Evolutionary conservation across 2,797 vertebrate genomes (phyloP).

Genomic region (Pipistrellus nathusii): DNA sequence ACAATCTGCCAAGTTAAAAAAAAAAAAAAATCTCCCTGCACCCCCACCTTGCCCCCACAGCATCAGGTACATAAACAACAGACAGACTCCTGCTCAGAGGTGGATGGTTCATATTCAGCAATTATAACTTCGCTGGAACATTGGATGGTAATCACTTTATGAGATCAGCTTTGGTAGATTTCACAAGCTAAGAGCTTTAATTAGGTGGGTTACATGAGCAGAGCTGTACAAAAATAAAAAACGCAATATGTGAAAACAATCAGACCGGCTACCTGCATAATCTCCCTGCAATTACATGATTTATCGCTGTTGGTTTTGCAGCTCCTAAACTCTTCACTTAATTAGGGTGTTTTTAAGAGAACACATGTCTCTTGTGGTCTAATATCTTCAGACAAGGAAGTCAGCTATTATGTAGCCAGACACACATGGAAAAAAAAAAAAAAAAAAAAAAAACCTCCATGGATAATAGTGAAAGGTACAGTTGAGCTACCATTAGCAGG

Average conservation of each 20-base stretch:
- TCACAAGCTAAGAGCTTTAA: slow-evolving; percentile 76
- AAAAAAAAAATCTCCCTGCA: neutral
- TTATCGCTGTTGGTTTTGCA: slow-evolving; percentile 66
- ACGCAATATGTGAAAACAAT: slow-evolving; percentile 78
- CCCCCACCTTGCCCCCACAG: neutral
- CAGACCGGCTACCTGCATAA: slow-evolving; percentile 79
- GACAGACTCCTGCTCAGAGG: slow-evolving; percentile 38
- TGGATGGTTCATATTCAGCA: slow-evolving; percentile 26
- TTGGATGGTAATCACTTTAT: slow-evolving; percentile 51
- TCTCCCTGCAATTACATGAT: slow-evolving; percentile 74
- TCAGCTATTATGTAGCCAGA: slow-evolving; percentile 23
- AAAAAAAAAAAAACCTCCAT: neutral
- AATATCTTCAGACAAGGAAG: slow-evolving; percentile 73
- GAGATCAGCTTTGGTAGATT: slow-evolving; percentile 35
- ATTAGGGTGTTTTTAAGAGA: slow-evolving; percentile 78
- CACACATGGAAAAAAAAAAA: neutral
- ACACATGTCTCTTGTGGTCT: slow-evolving; percentile 66
- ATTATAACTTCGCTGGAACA: slow-evolving; percentile 65
- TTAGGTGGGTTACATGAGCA: slow-evolving; percentile 58
- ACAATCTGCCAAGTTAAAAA: slow-evolving; percentile 14
- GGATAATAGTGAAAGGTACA: neutral
- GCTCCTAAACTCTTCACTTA: slow-evolving; percentile 68
- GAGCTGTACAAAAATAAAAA: slow-evolving; percentile 72
- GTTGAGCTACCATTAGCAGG: neutral
- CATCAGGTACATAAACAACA: slow-evolving; percentile 43